Percentiles rank a stretch among this genome's conserved stretches.
Conservation (phyloP, 2,797 vertebrate genomes). For the Pelobates cultripes region DNA sequence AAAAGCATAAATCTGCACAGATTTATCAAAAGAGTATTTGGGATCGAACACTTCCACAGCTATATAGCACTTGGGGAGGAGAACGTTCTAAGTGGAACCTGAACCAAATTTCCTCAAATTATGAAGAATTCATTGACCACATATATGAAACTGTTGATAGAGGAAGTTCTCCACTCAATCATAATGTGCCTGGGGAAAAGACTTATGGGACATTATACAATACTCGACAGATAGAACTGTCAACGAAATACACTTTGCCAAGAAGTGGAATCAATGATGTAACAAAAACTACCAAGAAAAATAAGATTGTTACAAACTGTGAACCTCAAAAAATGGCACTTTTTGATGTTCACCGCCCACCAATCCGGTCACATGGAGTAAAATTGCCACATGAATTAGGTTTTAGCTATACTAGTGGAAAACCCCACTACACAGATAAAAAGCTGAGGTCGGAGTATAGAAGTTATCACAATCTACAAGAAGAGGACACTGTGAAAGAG, state of each 20-base stretch:
- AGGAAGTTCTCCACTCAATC: conserved; percentile 4
- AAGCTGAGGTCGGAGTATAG: background rate
- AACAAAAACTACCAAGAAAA: conserved; percentile 20
- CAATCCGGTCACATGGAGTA: conserved; percentile 30
- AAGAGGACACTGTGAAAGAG: background rate
- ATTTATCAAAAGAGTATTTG: conserved; percentile 62
- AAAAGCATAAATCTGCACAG: conserved; percentile 58
- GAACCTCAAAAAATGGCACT: background rate
- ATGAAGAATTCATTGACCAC: conserved; percentile 33
- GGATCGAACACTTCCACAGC: conserved; percentile 60
- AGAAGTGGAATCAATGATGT: background rate
- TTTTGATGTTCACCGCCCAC: conserved; percentile 21
- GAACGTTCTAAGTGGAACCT: background rate
- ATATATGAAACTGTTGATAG: conserved; percentile 48
- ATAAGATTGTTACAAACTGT: background rate
- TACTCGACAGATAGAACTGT: conserved; percentile 1
- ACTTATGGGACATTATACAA: conserved; percentile 25
- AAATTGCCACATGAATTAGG: conserved; percentile 36
- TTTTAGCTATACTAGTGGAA: conserved; percentile 34
- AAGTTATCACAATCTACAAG: background rate
- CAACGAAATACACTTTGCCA: conserved; percentile 7
- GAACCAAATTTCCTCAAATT: background rate
- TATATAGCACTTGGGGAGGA: conserved; percentile 27
- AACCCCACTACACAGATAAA: conserved; percentile 11
- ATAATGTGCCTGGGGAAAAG: conserved; percentile 40